Conservation (phyloP, 2,888 invertebrate genomes). For the Luperina nickerlii region DNA sequence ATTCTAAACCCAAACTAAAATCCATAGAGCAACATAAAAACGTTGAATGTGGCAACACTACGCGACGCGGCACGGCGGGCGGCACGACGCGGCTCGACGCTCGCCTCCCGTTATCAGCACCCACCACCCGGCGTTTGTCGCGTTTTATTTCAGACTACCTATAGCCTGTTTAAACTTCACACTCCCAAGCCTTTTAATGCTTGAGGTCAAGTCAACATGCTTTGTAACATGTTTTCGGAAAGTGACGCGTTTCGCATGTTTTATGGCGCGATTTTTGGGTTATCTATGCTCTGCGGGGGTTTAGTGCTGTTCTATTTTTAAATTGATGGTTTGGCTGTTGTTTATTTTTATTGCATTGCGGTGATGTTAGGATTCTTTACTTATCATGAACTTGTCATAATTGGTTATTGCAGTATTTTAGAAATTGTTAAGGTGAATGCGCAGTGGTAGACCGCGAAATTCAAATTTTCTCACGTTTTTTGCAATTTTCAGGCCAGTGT, state of each 20-base stretch:
- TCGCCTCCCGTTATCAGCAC: slow-evolving; percentile 71
- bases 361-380: background rate
- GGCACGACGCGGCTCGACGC: slow-evolving; percentile 61
- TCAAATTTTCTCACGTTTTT: too few species aligned
- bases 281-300: slow-evolving; percentile 30
- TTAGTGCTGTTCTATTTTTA: slow-evolving; percentile 25
- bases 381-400: background rate
- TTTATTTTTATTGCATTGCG: slow-evolving; percentile 5
- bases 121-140: slow-evolving; percentile 75
- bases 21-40: slow-evolving; percentile 62
- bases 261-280: slow-evolving; percentile 54
- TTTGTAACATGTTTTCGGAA: slow-evolving; percentile 63
- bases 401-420: background rate
- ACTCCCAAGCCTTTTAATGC: slow-evolving; percentile 71
- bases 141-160: slow-evolving; percentile 76
- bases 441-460: too few species aligned
- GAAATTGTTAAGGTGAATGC: background rate
- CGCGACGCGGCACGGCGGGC: slow-evolving; percentile 50
- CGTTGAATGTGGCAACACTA: slow-evolving; percentile 57
- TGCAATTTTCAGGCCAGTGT: too few species aligned
- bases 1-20: slow-evolving; percentile 61
- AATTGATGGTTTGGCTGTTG: slow-evolving; percentile 4
- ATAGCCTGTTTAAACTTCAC: slow-evolving; percentile 72
- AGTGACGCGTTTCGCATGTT: slow-evolving; percentile 64
- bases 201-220: slow-evolving; percentile 74